Conservation (phyloP, 2,888 invertebrate species). For the Agapostemon virescens region DNA sequence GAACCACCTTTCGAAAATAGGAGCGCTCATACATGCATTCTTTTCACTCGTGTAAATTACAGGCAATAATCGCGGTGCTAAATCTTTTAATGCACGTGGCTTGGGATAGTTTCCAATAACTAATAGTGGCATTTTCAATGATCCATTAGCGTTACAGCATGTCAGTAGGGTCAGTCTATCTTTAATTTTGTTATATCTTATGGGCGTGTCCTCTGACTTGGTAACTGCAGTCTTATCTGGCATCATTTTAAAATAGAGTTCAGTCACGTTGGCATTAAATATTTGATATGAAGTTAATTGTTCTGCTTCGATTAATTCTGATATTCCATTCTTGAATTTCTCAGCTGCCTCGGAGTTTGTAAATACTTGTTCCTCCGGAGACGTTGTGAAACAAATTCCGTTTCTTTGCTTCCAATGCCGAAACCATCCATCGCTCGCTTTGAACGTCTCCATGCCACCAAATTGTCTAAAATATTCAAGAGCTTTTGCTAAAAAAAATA, state of each 20-base stretch:
- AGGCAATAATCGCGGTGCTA: neutral
- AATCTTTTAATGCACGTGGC: neutral
- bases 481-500: neutral
- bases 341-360: neutral
- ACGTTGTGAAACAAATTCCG: neutral
- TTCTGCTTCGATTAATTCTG: neutral
- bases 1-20: neutral
- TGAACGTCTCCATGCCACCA: conserved; percentile 12
- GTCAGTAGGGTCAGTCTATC: neutral
- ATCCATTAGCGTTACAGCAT: conserved; percentile 6
- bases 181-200: neutral
- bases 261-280: neutral
- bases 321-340: neutral
- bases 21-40: neutral
- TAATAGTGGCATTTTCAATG: conserved; percentile 8
- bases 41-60: neutral
- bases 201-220: neutral
- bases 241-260: conserved; percentile 17
- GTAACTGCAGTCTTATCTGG: conserved; percentile 7
- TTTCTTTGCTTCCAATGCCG: neutral
- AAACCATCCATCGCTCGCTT: conserved; percentile 17
- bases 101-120: neutral
- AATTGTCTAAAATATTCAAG: conserved; percentile 6
- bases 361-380: neutral
- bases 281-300: neutral